A percentile compares a stretch with the other conserved stretches of the same genome.
These are phyloP conservation scores for Tokudaia tokunoshimensis DNA, from an alignment of 2,797 vertebrate species.

Conservation along the genomic window DNA sequence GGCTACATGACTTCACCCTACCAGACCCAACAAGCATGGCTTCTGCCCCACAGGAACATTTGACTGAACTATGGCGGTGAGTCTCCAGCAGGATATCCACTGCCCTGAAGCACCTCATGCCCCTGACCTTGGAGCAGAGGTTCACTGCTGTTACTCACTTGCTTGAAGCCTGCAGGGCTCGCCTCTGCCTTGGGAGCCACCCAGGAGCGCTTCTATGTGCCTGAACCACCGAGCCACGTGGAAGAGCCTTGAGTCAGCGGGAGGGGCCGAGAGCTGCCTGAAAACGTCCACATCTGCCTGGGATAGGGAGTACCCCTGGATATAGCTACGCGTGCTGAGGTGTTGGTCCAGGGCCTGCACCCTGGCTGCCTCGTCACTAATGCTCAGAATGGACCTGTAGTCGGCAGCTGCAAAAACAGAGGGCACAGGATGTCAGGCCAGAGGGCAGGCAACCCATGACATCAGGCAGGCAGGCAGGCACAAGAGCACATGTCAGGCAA, in stretches of 20 bases:
- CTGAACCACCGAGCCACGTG: conserved; percentile 98
- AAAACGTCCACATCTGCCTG: conserved; percentile 94
- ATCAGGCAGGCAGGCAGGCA: background rate
- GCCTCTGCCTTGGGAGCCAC: conserved; percentile 84
- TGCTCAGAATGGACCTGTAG: conserved; percentile 94
- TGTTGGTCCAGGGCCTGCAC: conserved; percentile 94
- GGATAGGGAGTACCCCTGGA: conserved; percentile 95
- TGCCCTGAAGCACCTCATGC: background rate
- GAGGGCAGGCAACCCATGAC: background rate
- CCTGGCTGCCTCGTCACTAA: conserved; percentile 93
- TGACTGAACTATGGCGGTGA: background rate
- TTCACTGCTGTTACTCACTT: conserved; percentile 88
- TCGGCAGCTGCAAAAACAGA: conserved; percentile 95
- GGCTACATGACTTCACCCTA: background rate
- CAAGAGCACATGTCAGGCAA: background rate
- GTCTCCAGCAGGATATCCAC: background rate
- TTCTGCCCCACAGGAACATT: background rate
- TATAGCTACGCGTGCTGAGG: conserved; percentile 96
- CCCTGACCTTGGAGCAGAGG: background rate
- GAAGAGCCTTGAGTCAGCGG: conserved; percentile 90
- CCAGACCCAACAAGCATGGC: fast-evolving
- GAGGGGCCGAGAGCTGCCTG: conserved; percentile 92
- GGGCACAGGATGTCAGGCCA: conserved; percentile 82
- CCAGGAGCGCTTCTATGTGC: conserved; percentile 95
- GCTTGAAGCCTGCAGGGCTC: conserved; percentile 87